Evolutionary conservation across 2,888 invertebrate genomes (phyloP), one percentile per base, ranked within the genome.

Genomic region (Ophion costatus): DNA sequence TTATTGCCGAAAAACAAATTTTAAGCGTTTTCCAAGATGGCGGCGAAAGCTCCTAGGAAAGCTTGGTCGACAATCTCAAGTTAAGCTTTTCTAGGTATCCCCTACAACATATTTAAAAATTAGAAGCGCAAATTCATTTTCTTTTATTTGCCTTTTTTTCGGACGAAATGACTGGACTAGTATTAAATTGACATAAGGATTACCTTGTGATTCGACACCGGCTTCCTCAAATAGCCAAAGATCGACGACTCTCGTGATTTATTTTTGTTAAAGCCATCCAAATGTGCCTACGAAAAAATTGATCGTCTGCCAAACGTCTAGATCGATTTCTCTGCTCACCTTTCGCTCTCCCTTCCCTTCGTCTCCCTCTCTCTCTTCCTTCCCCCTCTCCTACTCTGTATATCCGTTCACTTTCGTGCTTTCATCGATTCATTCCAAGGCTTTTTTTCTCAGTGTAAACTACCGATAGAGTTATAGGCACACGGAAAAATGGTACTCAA

Each of bases 271-370:
- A 64, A 76, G 76, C 69, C 24, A 66, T 71, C 20, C 42, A 33
- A 20, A 75, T 45, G 22, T 11, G 24, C 14, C n/a, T 45, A 59
- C 59, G 57, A 42, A 67, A 74, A 80, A 80, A 67, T 74, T 56
- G 76, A 82, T 64, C 70, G 63, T 70, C 61, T 59, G 81, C 76
- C 81, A 82, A 82, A 71, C 76, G 76, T 76, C 42, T 76, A 76
- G 61, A 63, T 61, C 64, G 63, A 29, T 42, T 70, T 82, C 75
- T 51, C 22, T 9, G 24, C 74, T 64, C 33, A 51, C 29, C 29
- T 22, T 76, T 17, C 45, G 38, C 29, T 56, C 67, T 20, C 67
- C n/a, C 10, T 10, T 9, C 9, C 20, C 59, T 45, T 42, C 20
- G 42, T 10, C 61, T 1, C 38, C 29, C 1, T 20, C 64, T n/a